These are phyloP conservation scores for Prunella strophiata DNA, from an alignment of 2,797 vertebrate genomes.

Conservation along the genomic window DNA sequence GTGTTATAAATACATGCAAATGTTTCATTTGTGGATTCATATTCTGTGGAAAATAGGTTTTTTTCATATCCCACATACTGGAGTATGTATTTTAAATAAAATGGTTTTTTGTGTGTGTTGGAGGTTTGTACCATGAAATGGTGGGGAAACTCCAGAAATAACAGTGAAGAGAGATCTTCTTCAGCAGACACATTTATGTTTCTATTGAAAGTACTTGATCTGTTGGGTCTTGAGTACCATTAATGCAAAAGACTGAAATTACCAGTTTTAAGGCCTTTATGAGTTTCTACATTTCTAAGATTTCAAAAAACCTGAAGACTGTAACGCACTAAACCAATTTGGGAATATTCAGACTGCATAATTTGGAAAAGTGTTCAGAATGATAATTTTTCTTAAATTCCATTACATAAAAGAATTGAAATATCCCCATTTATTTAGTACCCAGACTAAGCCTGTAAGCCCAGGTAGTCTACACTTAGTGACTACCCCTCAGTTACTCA, in stretches of 20 bases:
- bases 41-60: background rate
- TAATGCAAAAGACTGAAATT: background rate
- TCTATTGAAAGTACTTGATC: background rate
- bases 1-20: background rate
- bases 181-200: background rate
- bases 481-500: background rate
- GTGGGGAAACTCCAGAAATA: background rate
- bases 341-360: background rate
- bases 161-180: background rate
- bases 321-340: background rate
- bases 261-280: background rate
- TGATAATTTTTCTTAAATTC: background rate
- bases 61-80: background rate
- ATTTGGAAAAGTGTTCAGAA: background rate
- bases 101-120: background rate
- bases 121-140: background rate
- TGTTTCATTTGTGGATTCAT: background rate
- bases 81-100: background rate
- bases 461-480: rapidly evolving
- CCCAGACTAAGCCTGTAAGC: background rate
- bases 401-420: background rate
- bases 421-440: background rate
- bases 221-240: background rate
- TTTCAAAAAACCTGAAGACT: background rate
- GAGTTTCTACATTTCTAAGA: background rate